A percentile compares a stretch with the other conserved stretches of the same genome.
These are phyloP conservation scores for Halcyon smyrnensis DNA, from an alignment of 2,797 vertebrate species.

Conservation along the genomic window DNA sequence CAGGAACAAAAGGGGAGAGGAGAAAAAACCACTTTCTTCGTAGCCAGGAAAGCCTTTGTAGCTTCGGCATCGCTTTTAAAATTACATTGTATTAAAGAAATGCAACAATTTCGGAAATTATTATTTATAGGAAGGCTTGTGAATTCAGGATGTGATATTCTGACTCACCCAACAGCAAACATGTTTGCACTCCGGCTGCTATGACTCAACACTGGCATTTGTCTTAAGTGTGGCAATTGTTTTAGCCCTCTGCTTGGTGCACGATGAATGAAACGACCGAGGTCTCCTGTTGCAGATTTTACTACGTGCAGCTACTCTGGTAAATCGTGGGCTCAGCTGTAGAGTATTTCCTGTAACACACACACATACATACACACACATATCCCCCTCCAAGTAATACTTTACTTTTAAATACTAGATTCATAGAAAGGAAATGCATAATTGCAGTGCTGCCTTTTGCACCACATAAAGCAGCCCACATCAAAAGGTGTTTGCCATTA, in stretches of 20 bases:
- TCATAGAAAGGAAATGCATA: slow-evolving; percentile 65
- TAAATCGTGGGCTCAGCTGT: slow-evolving; percentile 9
- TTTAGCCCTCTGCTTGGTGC: slow-evolving; percentile 31
- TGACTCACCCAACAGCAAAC: slow-evolving; percentile 60
- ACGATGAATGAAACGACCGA: slow-evolving; percentile 53
- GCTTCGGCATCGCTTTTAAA: not conserved
- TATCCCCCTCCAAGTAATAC: not conserved
- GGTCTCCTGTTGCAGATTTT: slow-evolving; percentile 39
- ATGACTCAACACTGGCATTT: slow-evolving; percentile 52
- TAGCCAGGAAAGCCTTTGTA: not conserved
- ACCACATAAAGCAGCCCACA: slow-evolving; percentile 75
- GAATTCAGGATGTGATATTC: slow-evolving; percentile 55
- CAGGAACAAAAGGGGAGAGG: not conserved
- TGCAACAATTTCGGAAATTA: slow-evolving; percentile 21
- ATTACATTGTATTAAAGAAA: not conserved
- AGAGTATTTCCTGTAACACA: not conserved
- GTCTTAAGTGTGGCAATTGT: slow-evolving; percentile 48
- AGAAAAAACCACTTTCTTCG: not conserved
- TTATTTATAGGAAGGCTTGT: slow-evolving; percentile 51
- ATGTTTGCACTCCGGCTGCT: slow-evolving; percentile 18
- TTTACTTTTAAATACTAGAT: slow-evolving; percentile 43
- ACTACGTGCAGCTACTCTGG: slow-evolving; percentile 30
- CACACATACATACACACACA: not conserved
- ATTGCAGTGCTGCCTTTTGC: slow-evolving; percentile 63
- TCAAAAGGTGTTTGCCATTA: slow-evolving; percentile 75